Percentiles rank a stretch among this genome's conserved stretches.
These are phyloP conservation scores for Drosophila anceps DNA, from an alignment of 2,888 invertebrate species.

Conservation along the genomic window DNA sequence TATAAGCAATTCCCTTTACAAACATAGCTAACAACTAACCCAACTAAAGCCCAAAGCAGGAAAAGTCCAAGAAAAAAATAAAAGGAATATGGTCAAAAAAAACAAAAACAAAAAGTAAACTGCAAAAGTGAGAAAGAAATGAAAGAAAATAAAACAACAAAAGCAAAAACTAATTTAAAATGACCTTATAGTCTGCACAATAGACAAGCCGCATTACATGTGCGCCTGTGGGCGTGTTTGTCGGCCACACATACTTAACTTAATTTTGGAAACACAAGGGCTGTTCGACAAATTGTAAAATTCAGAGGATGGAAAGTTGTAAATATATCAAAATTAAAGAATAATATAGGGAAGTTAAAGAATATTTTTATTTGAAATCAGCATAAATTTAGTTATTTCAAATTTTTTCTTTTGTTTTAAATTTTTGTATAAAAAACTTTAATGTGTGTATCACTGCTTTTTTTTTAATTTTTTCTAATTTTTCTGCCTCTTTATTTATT, in stretches of 20 bases:
- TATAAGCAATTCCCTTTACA: conserved; percentile 55
- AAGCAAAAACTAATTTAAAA: conserved; percentile 76
- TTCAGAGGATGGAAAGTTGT: no score
- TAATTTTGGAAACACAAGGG: conserved; percentile 48
- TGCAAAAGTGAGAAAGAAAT: conserved; percentile 29
- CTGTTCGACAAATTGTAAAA: neutral
- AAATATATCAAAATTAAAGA: no score
- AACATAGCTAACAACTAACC: conserved; percentile 46
- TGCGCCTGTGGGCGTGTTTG: conserved; percentile 27
- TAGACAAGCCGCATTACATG: conserved; percentile 53
- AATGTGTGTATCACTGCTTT: no score
- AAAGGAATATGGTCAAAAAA: neutral
- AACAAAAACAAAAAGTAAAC: conserved; percentile 17
- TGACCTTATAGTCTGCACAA: conserved; percentile 66
- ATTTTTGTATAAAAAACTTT: neutral
- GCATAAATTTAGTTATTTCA: neutral
- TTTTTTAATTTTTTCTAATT: neutral
- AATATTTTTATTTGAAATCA: neutral
- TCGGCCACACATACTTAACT: conserved; percentile 60
- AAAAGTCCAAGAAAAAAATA: conserved; percentile 3
- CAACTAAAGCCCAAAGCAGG: conserved; percentile 24
- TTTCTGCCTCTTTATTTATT: no score
- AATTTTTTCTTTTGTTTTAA: no score
- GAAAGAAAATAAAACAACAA: conserved; percentile 20
- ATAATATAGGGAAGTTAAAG: neutral